A percentile compares a stretch with the other conserved stretches of the same genome.
Evolutionary conservation across 1,140 invertebrate species (phyloP).

Genomic region (Penaeus vannamei): DNA sequence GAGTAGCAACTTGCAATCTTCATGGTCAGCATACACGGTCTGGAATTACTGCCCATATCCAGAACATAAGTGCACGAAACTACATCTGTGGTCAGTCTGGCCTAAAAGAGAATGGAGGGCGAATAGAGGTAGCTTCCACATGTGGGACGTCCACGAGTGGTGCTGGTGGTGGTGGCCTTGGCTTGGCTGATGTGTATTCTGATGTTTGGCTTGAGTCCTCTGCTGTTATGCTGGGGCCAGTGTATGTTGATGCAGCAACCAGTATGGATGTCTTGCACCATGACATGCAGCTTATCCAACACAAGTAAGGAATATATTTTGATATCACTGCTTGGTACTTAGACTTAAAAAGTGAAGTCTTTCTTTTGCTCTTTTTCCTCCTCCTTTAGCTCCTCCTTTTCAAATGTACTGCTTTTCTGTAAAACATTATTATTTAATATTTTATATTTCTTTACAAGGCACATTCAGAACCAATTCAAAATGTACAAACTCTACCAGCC

Average conservation of each 20-base stretch:
- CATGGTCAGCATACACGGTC: slow-evolving; percentile 91
- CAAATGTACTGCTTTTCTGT: no score
- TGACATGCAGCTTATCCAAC: slow-evolving; percentile 63
- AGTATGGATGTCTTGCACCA: slow-evolving; percentile 72
- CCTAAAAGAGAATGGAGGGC: slow-evolving; percentile 28
- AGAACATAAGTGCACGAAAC: slow-evolving; percentile 79
- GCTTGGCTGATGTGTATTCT: slow-evolving; percentile 32
- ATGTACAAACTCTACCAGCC: slow-evolving; percentile 69
- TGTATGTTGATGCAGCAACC: slow-evolving; percentile 93
- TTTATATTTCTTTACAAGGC: not conserved
- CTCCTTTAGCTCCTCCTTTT: no score
- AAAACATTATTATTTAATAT: not conserved
- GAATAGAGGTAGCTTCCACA: slow-evolving; percentile 46
- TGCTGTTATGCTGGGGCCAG: slow-evolving; percentile 88
- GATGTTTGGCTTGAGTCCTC: slow-evolving; percentile 91
- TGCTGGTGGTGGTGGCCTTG: slow-evolving; percentile 25
- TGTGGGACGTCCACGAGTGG: slow-evolving; percentile 53
- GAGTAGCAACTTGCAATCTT: slow-evolving; percentile 92
- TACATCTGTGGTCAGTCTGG: slow-evolving; percentile 61
- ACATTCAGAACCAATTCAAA: no score
- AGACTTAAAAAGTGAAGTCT: no score
- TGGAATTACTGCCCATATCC: slow-evolving; percentile 90
- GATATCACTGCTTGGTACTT: no score
- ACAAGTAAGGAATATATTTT: slow-evolving; percentile 42
- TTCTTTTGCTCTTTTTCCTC: no score